Conservation (phyloP, 2,888 invertebrate species). For the Protophormia terraenovae region DNA sequence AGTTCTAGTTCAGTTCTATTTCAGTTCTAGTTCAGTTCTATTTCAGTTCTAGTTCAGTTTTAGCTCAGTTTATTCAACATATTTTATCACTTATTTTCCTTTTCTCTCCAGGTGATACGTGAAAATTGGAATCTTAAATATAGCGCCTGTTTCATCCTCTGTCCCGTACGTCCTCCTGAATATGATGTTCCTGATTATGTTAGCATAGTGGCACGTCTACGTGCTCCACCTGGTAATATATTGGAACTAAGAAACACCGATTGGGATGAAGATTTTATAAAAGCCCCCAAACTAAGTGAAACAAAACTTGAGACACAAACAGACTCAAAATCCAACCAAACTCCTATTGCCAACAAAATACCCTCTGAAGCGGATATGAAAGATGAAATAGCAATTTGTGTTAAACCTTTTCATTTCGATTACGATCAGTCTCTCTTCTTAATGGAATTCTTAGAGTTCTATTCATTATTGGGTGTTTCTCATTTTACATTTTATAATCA, state of each 20-base stretch:
- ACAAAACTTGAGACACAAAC: not conserved
- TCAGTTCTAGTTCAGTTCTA: too few species aligned
- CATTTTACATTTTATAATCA: constrained; percentile 96
- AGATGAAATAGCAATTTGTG: constrained; percentile 89
- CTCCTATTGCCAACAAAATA: constrained; percentile 61
- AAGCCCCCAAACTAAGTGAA: constrained; percentile 17
- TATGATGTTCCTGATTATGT: constrained; percentile 86
- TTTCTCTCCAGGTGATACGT: constrained; percentile 86
- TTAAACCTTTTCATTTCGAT: constrained; percentile 94
- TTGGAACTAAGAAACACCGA: constrained; percentile 85
- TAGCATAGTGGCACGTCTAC: constrained; percentile 85
- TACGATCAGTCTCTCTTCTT: constrained; percentile 92
- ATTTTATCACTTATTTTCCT: constrained; percentile 49
- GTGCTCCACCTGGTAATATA: constrained; percentile 85
- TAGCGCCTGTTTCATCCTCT: constrained; percentile 94
- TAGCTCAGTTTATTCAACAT: too few species aligned
- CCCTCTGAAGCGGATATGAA: constrained; percentile 77
- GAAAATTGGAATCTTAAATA: constrained; percentile 97
- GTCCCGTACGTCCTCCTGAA: constrained; percentile 85
- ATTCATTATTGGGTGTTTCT: constrained; percentile 90
- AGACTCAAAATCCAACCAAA: not conserved
- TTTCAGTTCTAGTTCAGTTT: too few species aligned
- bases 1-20: too few species aligned
- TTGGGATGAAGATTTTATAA: constrained; percentile 79
- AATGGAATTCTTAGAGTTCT: constrained; percentile 94